A percentile compares a stretch with the other conserved stretches of the same genome.
These are phyloP conservation scores for Oryctolagus cuniculus DNA, from an alignment of 2,113 vertebrate species.

Conservation along the genomic window DNA sequence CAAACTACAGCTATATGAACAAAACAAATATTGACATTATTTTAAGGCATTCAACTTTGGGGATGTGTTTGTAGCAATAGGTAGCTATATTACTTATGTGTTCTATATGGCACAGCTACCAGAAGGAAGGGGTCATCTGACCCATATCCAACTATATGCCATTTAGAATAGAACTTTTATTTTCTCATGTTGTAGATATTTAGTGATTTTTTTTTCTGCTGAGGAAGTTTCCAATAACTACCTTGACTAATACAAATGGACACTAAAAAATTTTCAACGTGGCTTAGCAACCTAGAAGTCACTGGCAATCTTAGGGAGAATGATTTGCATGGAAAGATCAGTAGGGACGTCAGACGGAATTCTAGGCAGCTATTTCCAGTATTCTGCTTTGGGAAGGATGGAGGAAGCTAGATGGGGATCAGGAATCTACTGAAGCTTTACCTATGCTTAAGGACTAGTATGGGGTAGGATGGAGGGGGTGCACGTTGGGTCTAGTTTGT, in stretches of 20 bases:
- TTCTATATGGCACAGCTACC: background rate
- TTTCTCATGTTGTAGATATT: background rate
- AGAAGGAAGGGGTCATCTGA: background rate
- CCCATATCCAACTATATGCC: background rate
- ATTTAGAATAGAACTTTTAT: background rate
- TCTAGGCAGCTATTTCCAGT: background rate
- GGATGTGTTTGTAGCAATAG: background rate
- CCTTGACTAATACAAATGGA: background rate
- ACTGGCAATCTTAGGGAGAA: background rate
- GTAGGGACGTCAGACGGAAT: background rate
- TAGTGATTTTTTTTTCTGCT: background rate
- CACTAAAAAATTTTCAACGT: background rate
- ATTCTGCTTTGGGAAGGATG: background rate
- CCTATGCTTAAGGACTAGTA: too few relatives aligned
- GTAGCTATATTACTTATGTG: background rate
- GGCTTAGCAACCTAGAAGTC: background rate
- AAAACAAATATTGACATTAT: background rate
- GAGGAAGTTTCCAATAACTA: background rate
- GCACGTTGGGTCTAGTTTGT: background rate
- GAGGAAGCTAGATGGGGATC: background rate
- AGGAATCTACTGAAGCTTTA: background rate
- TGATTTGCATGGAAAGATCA: background rate
- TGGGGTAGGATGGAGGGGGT: too few relatives aligned
- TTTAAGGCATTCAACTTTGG: background rate
- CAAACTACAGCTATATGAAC: background rate